Base-by-base conservation (phyloP, 2,797 vertebrate species). In the Dallia pectoralis region DNA sequence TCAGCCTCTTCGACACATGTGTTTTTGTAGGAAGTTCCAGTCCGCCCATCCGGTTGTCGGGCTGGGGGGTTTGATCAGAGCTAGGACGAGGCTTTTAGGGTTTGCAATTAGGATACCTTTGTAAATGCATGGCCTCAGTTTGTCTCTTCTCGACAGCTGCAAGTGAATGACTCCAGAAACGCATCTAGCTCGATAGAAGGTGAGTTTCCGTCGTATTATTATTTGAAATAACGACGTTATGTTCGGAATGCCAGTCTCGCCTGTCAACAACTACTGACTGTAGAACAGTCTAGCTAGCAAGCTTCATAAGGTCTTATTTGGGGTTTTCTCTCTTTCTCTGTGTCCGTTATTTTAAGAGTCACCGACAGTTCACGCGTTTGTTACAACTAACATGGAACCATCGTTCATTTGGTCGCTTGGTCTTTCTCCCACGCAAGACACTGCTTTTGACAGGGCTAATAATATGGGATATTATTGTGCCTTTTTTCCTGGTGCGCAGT, bases 11-110 rank as follows among this genome's bases (percentile, higher is more conserved):
- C 71, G 56, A 22, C 62, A 56, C 85, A 77, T 61, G 70, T 89
- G 83, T 89, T 91, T 91, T 91, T 87, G 74, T 82, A 84, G 92
- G 93, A 93, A 93, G 87, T 92, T 69, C 51, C 77, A 69, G 81
- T 73, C 77, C 75, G n/a, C 84, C 70, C 85, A 89, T 93, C 93
- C 92, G 92, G 89, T 87, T 75, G 84, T 80, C 72, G 75, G 51
- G 78, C 12, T 87, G 78, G 78, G 82, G 79, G 80, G 75, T 76
- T 79, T 69, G 84, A 78, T 69, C 75, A 66, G n/a, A 74, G 30
- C 75, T 56, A 63, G 73, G 79, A 59, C 49, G 11, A 77, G 78
- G 76, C 49, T 65, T 44, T 44, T 44, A 4, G 40, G 2, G 40
- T 48, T 66, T 78, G 73, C 22, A 48, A 70, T 27, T 40, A 40